Percentiles rank a stretch among this genome's conserved stretches.
Conservation (phyloP, 2,888 invertebrate genomes). For the Odontothrips loti region DNA sequence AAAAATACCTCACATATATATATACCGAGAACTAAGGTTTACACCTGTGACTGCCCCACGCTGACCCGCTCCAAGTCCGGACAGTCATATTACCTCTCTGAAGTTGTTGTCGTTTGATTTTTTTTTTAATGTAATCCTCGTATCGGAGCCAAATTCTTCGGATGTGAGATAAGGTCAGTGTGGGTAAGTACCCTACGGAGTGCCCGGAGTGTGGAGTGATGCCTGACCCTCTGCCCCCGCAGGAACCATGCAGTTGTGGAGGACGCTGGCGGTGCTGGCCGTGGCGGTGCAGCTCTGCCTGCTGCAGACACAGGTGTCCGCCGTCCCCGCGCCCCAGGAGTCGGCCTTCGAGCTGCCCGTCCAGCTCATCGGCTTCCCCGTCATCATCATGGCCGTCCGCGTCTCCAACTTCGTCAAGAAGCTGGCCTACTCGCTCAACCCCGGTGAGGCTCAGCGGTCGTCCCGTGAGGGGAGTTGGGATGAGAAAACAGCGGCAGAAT, state of each 20-base stretch:
- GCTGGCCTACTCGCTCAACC: constrained; percentile 73
- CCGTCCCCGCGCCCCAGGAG: constrained; percentile 14
- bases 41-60: not conserved
- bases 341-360: constrained; percentile 67
- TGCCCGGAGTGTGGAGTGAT: too few relatives aligned
- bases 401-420: constrained; percentile 79
- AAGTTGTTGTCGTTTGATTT: too few relatives aligned
- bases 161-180: not conserved
- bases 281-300: constrained; percentile 27
- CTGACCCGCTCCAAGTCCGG: not conserved
- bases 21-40: too few relatives aligned
- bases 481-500: too few relatives aligned
- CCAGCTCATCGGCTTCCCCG: constrained; percentile 78
- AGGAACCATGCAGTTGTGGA: constrained; percentile 28
- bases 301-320: not conserved
- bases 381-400: constrained; percentile 72
- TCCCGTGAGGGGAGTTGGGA: not conserved
- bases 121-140: too few relatives aligned
- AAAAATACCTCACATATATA: too few relatives aligned
- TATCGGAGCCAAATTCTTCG: too few relatives aligned
- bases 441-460: constrained; percentile 57
- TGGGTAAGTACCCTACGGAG: constrained; percentile 11
- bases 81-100: too few relatives aligned
- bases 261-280: constrained; percentile 23
- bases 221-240: not conserved